These are phyloP conservation scores for Metellina segmentata DNA, from an alignment of 2,888 invertebrate genomes.

Conservation along the genomic window DNA sequence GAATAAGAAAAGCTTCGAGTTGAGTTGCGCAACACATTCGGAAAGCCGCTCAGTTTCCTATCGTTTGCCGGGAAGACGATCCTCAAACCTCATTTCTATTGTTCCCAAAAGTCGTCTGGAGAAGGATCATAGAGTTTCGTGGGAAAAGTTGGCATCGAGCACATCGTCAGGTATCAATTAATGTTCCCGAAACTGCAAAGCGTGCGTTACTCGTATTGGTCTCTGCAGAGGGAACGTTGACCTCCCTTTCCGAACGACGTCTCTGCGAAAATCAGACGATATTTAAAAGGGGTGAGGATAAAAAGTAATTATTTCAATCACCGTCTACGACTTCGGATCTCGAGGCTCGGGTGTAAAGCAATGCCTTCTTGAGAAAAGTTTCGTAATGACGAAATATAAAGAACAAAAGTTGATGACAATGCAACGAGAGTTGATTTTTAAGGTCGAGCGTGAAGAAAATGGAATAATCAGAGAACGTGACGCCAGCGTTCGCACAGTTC, in stretches of 20 bases:
- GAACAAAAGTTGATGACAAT: neutral
- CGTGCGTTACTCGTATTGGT: neutral
- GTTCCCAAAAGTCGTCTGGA: neutral
- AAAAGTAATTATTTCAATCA: neutral
- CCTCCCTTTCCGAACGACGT: neutral
- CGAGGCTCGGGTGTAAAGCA: neutral
- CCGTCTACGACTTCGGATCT: too few species aligned
- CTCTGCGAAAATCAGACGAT: neutral
- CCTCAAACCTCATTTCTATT: neutral
- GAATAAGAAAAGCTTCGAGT: neutral
- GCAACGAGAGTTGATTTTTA: neutral
- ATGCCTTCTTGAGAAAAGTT: neutral
- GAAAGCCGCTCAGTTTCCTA: neutral
- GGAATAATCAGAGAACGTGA: too few species aligned
- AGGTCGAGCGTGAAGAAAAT: too few species aligned
- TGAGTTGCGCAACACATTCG: slow-evolving; percentile 3
- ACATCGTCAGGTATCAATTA: slow-evolving; percentile 7
- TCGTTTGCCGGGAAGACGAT: neutral
- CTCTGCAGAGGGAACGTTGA: neutral
- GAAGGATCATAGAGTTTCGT: slow-evolving; percentile 18
- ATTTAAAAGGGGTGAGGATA: neutral
- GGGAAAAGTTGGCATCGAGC: neutral
- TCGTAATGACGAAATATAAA: neutral
- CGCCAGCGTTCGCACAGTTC: too few species aligned
- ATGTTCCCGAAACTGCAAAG: neutral